Evolutionary conservation across 2,888 invertebrate genomes (phyloP), one percentile per base, ranked within the genome.

Genomic region (Diachrysia chrysitis): DNA sequence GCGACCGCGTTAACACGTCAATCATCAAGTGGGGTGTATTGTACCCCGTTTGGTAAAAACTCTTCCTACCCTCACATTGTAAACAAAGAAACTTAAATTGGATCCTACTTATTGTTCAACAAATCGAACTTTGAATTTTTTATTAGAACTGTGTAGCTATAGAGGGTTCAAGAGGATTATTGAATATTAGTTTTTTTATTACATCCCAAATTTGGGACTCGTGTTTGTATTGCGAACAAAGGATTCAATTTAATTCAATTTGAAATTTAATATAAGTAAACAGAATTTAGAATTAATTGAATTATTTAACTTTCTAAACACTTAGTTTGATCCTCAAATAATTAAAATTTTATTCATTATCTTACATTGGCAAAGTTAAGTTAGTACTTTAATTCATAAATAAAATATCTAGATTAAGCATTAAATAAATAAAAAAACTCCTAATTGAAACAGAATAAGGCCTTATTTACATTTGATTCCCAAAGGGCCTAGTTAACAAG

Each of bases 61-160:
- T 83, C 85, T 84, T 81, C 81, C 69, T 71, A 72, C 84, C 85
- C 83, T 84, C 77, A 78, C 76, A 81, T 67, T 66, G 69, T 78
- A 84, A 88, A 90, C 89, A 89, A 89, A 83, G 79, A 85, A 85
- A 85, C 81, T 86, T 83, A 87, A 89, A 90, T 90, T 89, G 87
- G 84, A 89, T 89, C 83, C 81, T 73, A 86, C 83, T 85, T 85
- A 86, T 83, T 84, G 84, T 84, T 78, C 78, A 78, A 78, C 78
- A 84, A 84, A 88, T 88, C 83, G 86, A 85, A 86, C 73, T 85
- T 84, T 87, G 86, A 86, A 89, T 89, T 87, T 86, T 90, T 89
- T 86, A 89, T 88, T 82, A 79, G 69, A 74, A 71, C 66, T 76
- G 66, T 66, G 48, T 69, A 56, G 65, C 48, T 66, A 25, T 25